Conservation (phyloP, 2,797 vertebrate species). For the Anguilla anguilla region DNA sequence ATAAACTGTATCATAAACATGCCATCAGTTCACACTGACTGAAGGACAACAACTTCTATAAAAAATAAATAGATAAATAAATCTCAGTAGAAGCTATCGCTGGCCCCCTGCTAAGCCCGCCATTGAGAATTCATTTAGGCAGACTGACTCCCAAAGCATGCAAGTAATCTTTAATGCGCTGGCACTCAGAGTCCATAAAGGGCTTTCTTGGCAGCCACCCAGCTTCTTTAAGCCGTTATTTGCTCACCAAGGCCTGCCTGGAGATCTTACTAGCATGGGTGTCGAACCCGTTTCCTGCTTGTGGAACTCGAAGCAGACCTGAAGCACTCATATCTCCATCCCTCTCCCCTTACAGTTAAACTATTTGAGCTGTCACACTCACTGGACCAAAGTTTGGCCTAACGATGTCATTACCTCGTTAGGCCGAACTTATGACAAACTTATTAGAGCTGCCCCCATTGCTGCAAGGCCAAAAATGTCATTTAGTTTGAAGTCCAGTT, state of each 20-base stretch:
- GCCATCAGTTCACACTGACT: background rate
- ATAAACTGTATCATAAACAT: background rate
- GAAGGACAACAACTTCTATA: conserved; percentile 11
- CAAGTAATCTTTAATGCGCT: conserved; percentile 29
- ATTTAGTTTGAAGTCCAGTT: background rate
- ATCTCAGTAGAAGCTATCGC: conserved; percentile 7
- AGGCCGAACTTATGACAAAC: too few relatives aligned
- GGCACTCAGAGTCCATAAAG: conserved; percentile 23
- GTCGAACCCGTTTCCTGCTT: background rate
- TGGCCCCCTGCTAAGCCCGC: background rate
- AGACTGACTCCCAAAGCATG: conserved; percentile 1
- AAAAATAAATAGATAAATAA: conserved; percentile 14
- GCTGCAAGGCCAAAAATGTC: background rate
- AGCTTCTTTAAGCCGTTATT: conserved; percentile 17
- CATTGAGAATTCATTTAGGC: conserved; percentile 24
- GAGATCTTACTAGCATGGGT: background rate
- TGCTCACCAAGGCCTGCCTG: conserved; percentile 26
- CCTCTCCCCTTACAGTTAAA: background rate
- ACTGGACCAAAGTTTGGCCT: background rate
- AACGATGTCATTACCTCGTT: background rate
- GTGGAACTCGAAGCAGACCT: background rate
- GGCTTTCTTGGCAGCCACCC: conserved; percentile 19
- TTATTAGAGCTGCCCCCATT: background rate
- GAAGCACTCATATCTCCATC: background rate
- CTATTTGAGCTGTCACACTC: background rate